These are phyloP conservation scores for Fundulus diaphanus DNA, from an alignment of 2,797 vertebrate genomes.

Conservation along the genomic window DNA sequence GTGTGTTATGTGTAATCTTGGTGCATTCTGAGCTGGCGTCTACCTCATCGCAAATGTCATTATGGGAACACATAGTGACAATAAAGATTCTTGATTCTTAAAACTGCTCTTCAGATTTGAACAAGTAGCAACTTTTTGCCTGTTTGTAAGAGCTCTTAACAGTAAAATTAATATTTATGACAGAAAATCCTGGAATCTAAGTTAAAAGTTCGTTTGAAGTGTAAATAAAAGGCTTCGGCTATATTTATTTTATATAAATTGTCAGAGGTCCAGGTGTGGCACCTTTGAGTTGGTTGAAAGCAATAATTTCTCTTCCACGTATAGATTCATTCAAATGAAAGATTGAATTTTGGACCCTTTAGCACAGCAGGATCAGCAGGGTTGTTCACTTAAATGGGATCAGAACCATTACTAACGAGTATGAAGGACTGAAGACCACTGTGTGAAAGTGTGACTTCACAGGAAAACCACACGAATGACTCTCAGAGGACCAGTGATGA, in stretches of 20 bases:
- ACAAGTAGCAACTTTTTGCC: not conserved
- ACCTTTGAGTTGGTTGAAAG: not conserved
- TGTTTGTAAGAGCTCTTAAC: not conserved
- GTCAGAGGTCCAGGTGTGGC: not conserved
- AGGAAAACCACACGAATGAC: not conserved
- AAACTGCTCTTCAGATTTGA: not conserved
- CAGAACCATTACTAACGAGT: not conserved
- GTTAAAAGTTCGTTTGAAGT: not conserved
- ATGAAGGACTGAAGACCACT: not conserved
- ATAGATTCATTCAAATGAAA: not conserved
- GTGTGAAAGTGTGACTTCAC: slow-evolving; percentile 9
- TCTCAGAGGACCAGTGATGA: slow-evolving; percentile 21
- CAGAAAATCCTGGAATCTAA: not conserved
- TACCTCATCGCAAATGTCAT: too few species aligned
- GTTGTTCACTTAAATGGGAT: slow-evolving; percentile 9
- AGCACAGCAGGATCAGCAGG: too few species aligned
- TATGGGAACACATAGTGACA: too few species aligned
- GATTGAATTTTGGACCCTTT: not conserved
- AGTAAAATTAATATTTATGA: not conserved
- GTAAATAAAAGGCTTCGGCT: not conserved
- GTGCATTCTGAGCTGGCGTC: too few species aligned
- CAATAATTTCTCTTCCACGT: not conserved
- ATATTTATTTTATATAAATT: not conserved
- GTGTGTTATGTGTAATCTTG: too few species aligned
- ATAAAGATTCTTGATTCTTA: too few species aligned